Base-by-base conservation (phyloP, 2,888 invertebrate species). In the Lasioglossum calceatum region DNA sequence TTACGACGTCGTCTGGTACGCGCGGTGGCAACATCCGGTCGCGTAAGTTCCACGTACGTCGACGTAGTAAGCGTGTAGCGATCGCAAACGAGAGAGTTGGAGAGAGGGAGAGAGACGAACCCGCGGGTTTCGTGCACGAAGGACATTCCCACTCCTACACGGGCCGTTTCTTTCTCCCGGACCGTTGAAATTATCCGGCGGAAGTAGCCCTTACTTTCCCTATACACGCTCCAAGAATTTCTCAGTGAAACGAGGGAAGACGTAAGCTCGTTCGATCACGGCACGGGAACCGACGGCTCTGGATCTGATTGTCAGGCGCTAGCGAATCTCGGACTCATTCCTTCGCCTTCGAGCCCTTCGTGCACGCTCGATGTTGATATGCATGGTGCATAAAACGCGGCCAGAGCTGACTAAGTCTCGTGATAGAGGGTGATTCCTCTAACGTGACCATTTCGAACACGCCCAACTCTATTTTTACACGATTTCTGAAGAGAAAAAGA, bases 31-130 rank as follows among this genome's bases (percentile, higher is more conserved):
- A 85, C 87, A 88, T 88, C 88, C 88, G 84, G 84, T 89, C 88
- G 86, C 89, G 89, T 90, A 88, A 88, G 78, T 77, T 87, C 80
- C 81, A 80, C 82, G 77, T 82, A 79, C 84, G 76, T 78, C 79
- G 74, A 32, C 78, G 90, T 91, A 92, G 91, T 91, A 92, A 88
- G 77, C 87, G 83, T 90, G 92, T 92, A 92, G 88, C 92, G 91
- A 91, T 90, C 89, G 90, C 87, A 89, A 89, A 88, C 88, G 85
- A 88, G 82, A 78, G 86, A 84, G 58, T 3, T 0, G 12, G 12
- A 14, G 61, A 61, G 14, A 14, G 14, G 4, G 61, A 61, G 61
- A 27, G 27, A 27, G 27, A 27, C 14, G 61, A 42, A 85, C 79
- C 87, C 81, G 80, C 87, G 84, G 73, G 88, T 91, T 91, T 87